Evolutionary conservation across 2,888 invertebrate species (phyloP).

Genomic region (Smittia sp.): DNA sequence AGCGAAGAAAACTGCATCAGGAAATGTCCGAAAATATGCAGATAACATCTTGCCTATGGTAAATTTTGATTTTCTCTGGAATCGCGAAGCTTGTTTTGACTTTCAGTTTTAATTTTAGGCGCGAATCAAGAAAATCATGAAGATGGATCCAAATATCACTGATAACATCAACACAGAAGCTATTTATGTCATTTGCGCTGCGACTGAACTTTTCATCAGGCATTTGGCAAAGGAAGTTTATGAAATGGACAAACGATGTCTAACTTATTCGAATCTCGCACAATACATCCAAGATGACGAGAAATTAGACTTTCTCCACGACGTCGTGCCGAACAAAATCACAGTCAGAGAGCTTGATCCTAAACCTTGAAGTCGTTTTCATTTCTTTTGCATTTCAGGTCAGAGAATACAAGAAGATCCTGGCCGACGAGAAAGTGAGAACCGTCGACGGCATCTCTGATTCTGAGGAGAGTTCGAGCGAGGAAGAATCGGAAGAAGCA

Average conservation of each 20-base stretch:
- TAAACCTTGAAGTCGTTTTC: too few relatives aligned
- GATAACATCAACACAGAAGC: constrained; percentile 16
- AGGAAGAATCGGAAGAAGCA: neutral
- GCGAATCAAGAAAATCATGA: constrained; percentile 30
- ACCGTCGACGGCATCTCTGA: neutral
- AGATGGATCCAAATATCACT: constrained; percentile 29
- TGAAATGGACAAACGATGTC: neutral
- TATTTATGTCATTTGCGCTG: neutral
- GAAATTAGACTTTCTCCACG: constrained; percentile 41
- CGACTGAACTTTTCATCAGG: constrained; percentile 9
- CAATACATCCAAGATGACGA: constrained; percentile 38
- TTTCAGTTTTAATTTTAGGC: neutral
- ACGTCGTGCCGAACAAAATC: constrained; percentile 41
- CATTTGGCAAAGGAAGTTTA: neutral
- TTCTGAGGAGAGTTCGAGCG: neutral
- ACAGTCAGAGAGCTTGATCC: constrained; percentile 36
- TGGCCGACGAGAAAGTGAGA: neutral
- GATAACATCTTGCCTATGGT: constrained; percentile 34
- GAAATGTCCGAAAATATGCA: neutral
- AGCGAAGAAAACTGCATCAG: neutral
- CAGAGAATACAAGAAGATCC: constrained; percentile 10
- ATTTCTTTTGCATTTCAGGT: too few relatives aligned
- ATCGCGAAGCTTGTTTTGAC: neutral
- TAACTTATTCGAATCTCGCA: constrained; percentile 25
- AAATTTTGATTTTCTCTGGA: too few relatives aligned